phyloP scores from a whole-genome alignment of 2,113 vertebrate species.

The Kryptolebias marmoratus region DNA sequence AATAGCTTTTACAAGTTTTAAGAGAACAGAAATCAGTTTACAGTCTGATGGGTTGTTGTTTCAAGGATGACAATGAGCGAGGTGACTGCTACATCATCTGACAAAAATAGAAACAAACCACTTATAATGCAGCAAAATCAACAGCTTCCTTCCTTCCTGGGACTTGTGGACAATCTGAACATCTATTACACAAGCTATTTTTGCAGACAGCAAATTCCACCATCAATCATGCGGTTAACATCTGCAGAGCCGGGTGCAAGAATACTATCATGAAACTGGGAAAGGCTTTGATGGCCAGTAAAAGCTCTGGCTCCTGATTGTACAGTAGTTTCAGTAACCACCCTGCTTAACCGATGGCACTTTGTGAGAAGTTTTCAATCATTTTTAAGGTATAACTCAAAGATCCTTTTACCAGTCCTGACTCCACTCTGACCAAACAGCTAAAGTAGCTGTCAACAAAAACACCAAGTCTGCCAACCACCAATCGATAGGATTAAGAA shows the following conservation, averaged over 20 bases:
- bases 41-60: background rate
- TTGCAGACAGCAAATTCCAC: slow-evolving; percentile 8
- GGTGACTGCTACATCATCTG: background rate
- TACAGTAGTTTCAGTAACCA: slow-evolving; percentile 39
- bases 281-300: background rate
- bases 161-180: background rate
- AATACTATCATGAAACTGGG: slow-evolving; percentile 17
- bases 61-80: slow-evolving; percentile 3
- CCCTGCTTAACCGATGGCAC: slow-evolving; percentile 32
- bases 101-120: slow-evolving; percentile 4
- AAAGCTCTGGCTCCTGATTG: slow-evolving; percentile 42
- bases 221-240: slow-evolving; percentile 13
- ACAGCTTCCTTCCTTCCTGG: slow-evolving; percentile 29
- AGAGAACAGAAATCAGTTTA: slow-evolving; percentile 9
- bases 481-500: too few species aligned
- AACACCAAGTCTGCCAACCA: too few species aligned
- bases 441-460: background rate
- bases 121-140: slow-evolving; percentile 5
- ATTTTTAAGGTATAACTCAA: slow-evolving; percentile 14
- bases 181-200: slow-evolving; percentile 4
- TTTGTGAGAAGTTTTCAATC: background rate
- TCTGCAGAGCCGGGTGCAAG: background rate
- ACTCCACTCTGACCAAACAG: background rate
- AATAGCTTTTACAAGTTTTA: slow-evolving; percentile 36
- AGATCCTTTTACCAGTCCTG: background rate